A percentile compares a stretch with the other conserved stretches of the same genome.
phyloP scores from a whole-genome alignment of 2,888 invertebrate genomes.

The Mongoloraphidia duomilia region DNA sequence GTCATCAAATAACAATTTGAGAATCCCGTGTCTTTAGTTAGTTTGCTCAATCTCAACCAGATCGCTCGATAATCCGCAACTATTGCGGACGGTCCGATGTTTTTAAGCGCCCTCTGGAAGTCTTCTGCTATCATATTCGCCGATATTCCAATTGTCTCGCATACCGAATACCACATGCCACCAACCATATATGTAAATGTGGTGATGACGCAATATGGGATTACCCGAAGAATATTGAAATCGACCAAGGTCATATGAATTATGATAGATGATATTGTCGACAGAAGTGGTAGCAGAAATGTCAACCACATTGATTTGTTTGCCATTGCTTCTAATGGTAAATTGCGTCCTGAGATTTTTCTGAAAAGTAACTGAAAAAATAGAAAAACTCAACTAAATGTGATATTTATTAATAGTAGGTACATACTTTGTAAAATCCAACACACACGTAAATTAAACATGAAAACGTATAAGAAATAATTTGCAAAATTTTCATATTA shows the following conservation, averaged over 20 bases:
- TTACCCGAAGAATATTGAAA: constrained; percentile 37
- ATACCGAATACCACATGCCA: constrained; percentile 55
- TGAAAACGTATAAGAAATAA: no score
- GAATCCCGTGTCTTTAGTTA: constrained; percentile 49
- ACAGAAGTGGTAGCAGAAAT: constrained; percentile 42
- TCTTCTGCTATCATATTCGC: constrained; percentile 52
- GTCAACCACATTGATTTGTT: constrained; percentile 43
- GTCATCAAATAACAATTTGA: constrained; percentile 54
- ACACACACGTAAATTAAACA: no score
- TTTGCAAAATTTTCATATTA: no score
- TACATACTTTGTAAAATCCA: no score
- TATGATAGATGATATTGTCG: constrained; percentile 46
- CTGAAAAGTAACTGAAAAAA: constrained; percentile 39
- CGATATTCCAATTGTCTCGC: constrained; percentile 46
- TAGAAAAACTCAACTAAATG: constrained; percentile 1
- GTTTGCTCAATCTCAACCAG: constrained; percentile 55
- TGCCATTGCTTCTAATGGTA: constrained; percentile 37
- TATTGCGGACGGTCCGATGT: constrained; percentile 51
- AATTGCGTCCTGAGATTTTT: constrained; percentile 39
- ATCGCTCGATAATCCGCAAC: constrained; percentile 55
- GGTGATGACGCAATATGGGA: constrained; percentile 56
- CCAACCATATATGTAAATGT: constrained; percentile 53
- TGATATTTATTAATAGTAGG: background rate
- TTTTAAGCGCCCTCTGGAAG: constrained; percentile 51
- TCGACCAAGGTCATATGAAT: constrained; percentile 58